Evolutionary conservation across 2,888 invertebrate genomes (phyloP).

Genomic region (Pantelozetes paolii): DNA sequence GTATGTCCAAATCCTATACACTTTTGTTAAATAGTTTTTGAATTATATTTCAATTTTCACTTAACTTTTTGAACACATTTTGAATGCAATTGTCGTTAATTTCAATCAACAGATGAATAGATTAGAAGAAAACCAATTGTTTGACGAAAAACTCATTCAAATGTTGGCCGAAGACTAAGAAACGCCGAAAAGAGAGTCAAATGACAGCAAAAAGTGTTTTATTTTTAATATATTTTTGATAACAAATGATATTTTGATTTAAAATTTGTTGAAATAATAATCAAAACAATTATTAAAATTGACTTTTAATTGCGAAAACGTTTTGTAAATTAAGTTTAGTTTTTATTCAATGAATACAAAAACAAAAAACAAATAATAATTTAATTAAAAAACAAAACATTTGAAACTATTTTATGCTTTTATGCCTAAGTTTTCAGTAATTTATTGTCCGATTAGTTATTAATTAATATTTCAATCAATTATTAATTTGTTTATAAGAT

Average conservation of each 20-base stretch:
- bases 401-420: not conserved
- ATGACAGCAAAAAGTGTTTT: not conserved
- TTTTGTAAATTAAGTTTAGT: constrained; percentile 27
- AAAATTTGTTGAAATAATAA: not conserved
- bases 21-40: too few relatives aligned
- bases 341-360: not conserved
- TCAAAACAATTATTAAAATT: not conserved
- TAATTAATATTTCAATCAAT: not conserved
- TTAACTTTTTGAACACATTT: not conserved
- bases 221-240: not conserved
- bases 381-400: not conserved
- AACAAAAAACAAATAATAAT: too few relatives aligned
- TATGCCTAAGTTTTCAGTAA: not conserved
- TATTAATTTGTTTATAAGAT: not conserved
- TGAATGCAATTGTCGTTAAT: not conserved
- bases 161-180: constrained; percentile 71
- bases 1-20: constrained; percentile 42
- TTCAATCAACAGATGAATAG: constrained; percentile 52
- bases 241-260: not conserved
- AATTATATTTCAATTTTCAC: not conserved
- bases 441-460: not conserved
- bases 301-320: not conserved
- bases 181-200: too few relatives aligned
- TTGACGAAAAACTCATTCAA: constrained; percentile 67
- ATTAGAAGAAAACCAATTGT: constrained; percentile 72